Evolutionary conservation across 2,888 invertebrate species (phyloP), one percentile per base, ranked within the genome.

Genomic region (Tolmerus cingulatus): DNA sequence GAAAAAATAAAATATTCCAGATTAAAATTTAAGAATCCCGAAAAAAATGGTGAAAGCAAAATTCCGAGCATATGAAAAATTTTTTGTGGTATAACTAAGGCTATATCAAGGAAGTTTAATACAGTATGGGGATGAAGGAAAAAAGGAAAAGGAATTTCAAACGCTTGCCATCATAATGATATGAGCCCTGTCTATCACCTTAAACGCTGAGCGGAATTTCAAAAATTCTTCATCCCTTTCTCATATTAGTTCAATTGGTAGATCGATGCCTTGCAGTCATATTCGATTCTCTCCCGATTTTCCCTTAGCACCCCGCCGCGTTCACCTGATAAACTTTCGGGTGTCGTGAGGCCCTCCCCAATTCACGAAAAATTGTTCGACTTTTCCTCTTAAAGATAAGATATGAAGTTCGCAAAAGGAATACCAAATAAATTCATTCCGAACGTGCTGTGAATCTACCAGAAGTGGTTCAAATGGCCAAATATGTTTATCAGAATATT

Each of bases 341-440:
- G 55, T 82, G 85, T 27, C 46, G 79, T 40, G 37, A 43, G 14
- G 85, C 43, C 85, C 74, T 34, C 37, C n/a, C 66, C 40, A 40
- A 34, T 74, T 85, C 43, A 76, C 40, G 27, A 27, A 46, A 85
- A 85, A 85, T 74, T 85, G 74, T 74, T 85, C 85, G 85, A 85
- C 74, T 85, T 85, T 85, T 85, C 85, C 85, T 85, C 46, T 51
- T 30, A 84, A 88, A 87, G 74, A 86, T 55, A 87, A 82, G 87
- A 88, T 88, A 88, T 88, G 88, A 88, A 87, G 86, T 82, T 86
- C 86, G 88, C 85, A 85, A 85, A 87, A 87, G 86, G 88, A 88
- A 88, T 88, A 88, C 87, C 46, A 88, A 88, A 88, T 88, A 88
- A 88, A 88, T 88, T 88, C 88, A 87, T 88, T 88, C 85, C 84